phyloP scores from a whole-genome alignment of 2,113 vertebrate genomes.

The Nesogale talazaci region DNA sequence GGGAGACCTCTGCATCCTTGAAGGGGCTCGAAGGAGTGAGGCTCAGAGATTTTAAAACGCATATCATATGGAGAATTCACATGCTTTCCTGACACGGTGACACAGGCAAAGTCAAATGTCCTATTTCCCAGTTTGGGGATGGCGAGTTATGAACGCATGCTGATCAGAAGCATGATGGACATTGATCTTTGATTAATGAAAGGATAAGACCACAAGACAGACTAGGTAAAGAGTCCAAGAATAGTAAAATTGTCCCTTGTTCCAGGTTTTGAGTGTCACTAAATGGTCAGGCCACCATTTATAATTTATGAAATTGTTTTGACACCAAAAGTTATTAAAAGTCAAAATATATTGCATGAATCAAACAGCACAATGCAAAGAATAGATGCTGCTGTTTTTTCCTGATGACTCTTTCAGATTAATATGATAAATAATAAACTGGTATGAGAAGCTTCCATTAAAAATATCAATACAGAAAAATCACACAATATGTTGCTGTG shows the following conservation, averaged over 20 bases:
- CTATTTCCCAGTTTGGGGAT: background rate
- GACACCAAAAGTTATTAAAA: conserved; percentile 18
- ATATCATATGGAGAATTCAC: background rate
- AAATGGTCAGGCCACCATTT: background rate
- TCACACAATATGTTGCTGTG: background rate
- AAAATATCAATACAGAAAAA: conserved; percentile 11
- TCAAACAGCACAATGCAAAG: background rate
- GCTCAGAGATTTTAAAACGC: background rate
- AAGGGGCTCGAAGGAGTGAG: background rate
- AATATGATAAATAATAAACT: background rate
- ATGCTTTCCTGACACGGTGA: background rate
- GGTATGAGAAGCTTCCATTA: background rate
- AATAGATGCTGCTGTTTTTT: background rate
- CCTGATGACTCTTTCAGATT: background rate
- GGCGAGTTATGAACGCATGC: background rate
- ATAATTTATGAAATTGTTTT: conserved; percentile 37
- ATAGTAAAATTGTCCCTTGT: background rate
- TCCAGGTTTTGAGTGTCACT: background rate
- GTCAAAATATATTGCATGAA: conserved; percentile 6
- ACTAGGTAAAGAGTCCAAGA: background rate
- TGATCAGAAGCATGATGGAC: background rate
- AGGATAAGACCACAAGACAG: background rate
- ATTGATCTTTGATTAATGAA: conserved; percentile 34
- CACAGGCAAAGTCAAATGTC: background rate
- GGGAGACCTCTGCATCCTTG: background rate